Evolutionary conservation across 1,140 invertebrate species (phyloP).

Genomic region (Drosophila punjabiensis): DNA sequence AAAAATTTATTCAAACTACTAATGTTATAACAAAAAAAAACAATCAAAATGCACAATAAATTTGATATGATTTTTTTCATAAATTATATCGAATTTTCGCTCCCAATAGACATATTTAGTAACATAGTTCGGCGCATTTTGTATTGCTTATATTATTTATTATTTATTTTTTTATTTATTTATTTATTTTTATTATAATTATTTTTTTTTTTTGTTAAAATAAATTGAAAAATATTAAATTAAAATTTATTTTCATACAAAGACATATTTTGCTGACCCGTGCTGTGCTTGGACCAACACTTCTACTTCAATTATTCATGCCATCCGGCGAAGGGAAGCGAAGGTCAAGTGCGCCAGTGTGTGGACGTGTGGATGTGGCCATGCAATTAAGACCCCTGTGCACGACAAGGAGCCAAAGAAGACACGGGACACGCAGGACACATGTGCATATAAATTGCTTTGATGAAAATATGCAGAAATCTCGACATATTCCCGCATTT

Average conservation of each 20-base stretch:
- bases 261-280: background rate
- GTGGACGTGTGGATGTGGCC: conserved; percentile 21
- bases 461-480: conserved; percentile 57
- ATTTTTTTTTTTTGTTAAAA: too few relatives aligned
- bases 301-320: conserved; percentile 63
- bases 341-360: conserved; percentile 48
- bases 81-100: too few relatives aligned
- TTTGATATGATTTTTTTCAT: too few relatives aligned
- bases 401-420: conserved; percentile 34
- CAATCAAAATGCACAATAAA: too few relatives aligned
- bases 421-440: conserved; percentile 14
- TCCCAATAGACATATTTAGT: too few relatives aligned
- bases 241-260: background rate
- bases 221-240: background rate
- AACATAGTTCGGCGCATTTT: too few relatives aligned
- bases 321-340: conserved; percentile 11
- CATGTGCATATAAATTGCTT: conserved; percentile 57
- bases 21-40: too few relatives aligned
- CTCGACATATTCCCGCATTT: conserved; percentile 22
- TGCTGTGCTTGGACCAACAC: conserved; percentile 23
- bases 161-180: too few relatives aligned
- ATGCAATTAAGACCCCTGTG: conserved; percentile 56
- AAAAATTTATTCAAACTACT: too few relatives aligned
- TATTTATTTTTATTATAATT: too few relatives aligned
- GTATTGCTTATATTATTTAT: background rate